Percentiles rank a stretch among this genome's conserved stretches.
These are phyloP conservation scores for Drosophila erecta DNA, from an alignment of 1,140 invertebrate species.

Conservation along the genomic window DNA sequence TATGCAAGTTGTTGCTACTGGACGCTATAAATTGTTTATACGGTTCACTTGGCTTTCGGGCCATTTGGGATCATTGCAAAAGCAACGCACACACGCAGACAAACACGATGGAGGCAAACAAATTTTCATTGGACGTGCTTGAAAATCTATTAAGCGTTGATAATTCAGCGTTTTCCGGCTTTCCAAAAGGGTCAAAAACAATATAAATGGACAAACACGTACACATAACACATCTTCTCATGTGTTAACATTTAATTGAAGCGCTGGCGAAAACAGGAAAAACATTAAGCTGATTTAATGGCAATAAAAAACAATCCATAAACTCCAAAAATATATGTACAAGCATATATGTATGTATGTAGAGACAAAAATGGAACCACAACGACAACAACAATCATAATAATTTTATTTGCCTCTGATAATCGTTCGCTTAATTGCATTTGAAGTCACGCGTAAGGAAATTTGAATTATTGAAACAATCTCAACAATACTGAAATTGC, in stretches of 20 bases:
- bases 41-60: constrained; percentile 80
- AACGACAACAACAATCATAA: constrained; percentile 1
- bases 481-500: constrained; percentile 15
- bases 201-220: constrained; percentile 39
- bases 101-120: constrained; percentile 49
- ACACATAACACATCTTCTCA: constrained; percentile 14
- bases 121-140: constrained; percentile 73
- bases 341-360: neutral
- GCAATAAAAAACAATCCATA: constrained; percentile 29
- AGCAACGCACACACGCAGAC: constrained; percentile 22
- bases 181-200: constrained; percentile 33
- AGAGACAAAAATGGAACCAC: too few species aligned
- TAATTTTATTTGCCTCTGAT: constrained; percentile 20
- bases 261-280: constrained; percentile 16
- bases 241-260: constrained; percentile 56
- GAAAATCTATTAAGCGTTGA: constrained; percentile 78
- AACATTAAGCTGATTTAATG: constrained; percentile 45
- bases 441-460: constrained; percentile 65
- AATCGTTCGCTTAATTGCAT: constrained; percentile 64
- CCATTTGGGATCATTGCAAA: constrained; percentile 75
- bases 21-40: constrained; percentile 79
- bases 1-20: constrained; percentile 32
- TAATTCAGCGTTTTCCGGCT: constrained; percentile 67
- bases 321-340: neutral
- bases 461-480: constrained; percentile 56